phyloP scores from a whole-genome alignment of 1,140 invertebrate species.

The Macrotrachela quadricornifera region DNA sequence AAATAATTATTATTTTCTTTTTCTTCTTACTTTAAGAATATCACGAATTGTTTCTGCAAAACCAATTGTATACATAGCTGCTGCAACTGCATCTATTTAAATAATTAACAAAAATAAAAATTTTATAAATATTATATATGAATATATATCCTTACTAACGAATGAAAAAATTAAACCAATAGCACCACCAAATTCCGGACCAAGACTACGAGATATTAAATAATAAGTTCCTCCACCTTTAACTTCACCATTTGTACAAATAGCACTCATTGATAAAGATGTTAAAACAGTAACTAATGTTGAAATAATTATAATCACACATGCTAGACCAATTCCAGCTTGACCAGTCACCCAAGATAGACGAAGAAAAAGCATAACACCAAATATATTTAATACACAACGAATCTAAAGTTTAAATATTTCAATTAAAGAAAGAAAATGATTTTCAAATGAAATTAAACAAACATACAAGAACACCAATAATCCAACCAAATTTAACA shows the following conservation, averaged over 20 bases:
- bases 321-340: conserved; percentile 71
- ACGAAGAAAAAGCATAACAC: conserved; percentile 94
- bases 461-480: background rate
- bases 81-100: conserved; percentile 41
- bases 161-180: conserved; percentile 78
- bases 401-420: background rate
- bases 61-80: conserved; percentile 91
- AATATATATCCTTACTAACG: background rate
- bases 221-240: conserved; percentile 95
- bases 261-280: conserved; percentile 94
- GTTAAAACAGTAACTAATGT: conserved; percentile 57
- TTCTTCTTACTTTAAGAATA: conserved; percentile 22
- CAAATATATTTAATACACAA: conserved; percentile 20
- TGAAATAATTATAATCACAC: conserved; percentile 53
- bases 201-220: conserved; percentile 91
- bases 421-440: too few species aligned
- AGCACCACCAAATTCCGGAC: conserved; percentile 91
- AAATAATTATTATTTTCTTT: too few species aligned
- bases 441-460: too few species aligned
- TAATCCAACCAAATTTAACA: background rate
- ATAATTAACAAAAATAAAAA: too few species aligned
- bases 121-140: too few species aligned
- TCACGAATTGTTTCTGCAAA: conserved; percentile 68
- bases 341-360: conserved; percentile 96
- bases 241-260: conserved; percentile 95